A percentile compares a stretch with the other conserved stretches of the same genome.
Evolutionary conservation across 2,888 invertebrate genomes (phyloP).

Genomic region (Leuctra nigra): DNA sequence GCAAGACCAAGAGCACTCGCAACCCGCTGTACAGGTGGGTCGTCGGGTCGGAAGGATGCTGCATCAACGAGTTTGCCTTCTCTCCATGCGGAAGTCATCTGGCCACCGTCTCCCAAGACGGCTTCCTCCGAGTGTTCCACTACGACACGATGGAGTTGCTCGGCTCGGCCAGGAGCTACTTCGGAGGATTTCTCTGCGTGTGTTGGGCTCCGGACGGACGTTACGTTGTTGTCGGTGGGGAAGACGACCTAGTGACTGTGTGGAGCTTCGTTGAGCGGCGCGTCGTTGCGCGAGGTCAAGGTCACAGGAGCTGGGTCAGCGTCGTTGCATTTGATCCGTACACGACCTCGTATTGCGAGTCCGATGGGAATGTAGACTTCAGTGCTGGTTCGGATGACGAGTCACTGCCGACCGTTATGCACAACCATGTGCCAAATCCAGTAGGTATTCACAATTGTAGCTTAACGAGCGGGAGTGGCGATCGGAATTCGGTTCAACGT

Average conservation of each 20-base stretch:
- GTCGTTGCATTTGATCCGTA: constrained; percentile 92
- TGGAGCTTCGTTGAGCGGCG: constrained; percentile 90
- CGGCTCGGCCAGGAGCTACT: constrained; percentile 91
- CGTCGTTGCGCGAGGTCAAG: constrained; percentile 95
- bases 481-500: constrained; percentile 30
- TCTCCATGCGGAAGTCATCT: constrained; percentile 90
- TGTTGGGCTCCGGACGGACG: constrained; percentile 97
- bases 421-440: constrained; percentile 29
- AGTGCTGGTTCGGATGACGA: constrained; percentile 31
- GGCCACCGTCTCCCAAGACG: constrained; percentile 92
- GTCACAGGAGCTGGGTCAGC: constrained; percentile 97
- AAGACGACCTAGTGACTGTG: constrained; percentile 96
- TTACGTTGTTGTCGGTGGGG: constrained; percentile 94
- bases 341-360: constrained; percentile 61
- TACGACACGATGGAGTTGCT: constrained; percentile 96
- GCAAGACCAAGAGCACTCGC: constrained; percentile 91
- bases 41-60: constrained; percentile 70
- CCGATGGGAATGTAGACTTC: constrained; percentile 44
- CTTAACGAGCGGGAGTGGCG: constrained; percentile 26
- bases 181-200: constrained; percentile 95
- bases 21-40: constrained; percentile 94
- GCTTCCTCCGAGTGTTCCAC: constrained; percentile 91
- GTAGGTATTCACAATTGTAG: constrained; percentile 33
- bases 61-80: constrained; percentile 95
- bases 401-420: constrained; percentile 26